These are phyloP conservation scores for Nowickia ferox DNA, from an alignment of 2,888 invertebrate genomes.

Conservation along the genomic window DNA sequence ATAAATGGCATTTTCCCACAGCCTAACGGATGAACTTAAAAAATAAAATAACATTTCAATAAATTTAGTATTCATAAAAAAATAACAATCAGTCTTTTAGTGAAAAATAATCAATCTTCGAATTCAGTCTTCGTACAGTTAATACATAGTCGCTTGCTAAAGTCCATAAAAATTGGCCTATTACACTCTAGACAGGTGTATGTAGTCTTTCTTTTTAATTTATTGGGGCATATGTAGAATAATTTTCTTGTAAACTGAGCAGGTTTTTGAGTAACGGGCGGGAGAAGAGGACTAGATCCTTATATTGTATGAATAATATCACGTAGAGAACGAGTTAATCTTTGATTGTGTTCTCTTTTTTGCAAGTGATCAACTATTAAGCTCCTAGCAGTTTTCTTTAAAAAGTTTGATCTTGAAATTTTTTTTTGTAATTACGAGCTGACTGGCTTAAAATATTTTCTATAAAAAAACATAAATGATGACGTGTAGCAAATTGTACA, in stretches of 20 bases:
- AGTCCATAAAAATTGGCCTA: slow-evolving; percentile 3
- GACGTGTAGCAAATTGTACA: background rate
- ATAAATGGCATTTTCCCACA: no score
- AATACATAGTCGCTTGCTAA: slow-evolving; percentile 6
- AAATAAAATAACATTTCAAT: slow-evolving; percentile 13
- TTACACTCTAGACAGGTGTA: slow-evolving; percentile 1
- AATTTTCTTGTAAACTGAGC: background rate
- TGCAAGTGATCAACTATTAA: slow-evolving; percentile 63
- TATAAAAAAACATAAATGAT: background rate
- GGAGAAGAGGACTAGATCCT: slow-evolving; percentile 24
- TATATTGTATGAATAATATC: slow-evolving; percentile 51
- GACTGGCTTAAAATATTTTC: slow-evolving; percentile 52
- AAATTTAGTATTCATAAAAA: no score
- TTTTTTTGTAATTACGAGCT: slow-evolving; percentile 42
- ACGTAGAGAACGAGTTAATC: slow-evolving; percentile 52
- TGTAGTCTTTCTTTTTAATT: slow-evolving; percentile 2
- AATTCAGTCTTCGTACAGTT: slow-evolving; percentile 3
- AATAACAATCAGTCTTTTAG: slow-evolving; percentile 2
- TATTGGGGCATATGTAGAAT: slow-evolving; percentile 11
- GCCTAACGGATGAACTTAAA: no score
- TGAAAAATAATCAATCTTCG: slow-evolving; percentile 13
- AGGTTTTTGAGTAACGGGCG: slow-evolving; percentile 3
- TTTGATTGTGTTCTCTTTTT: slow-evolving; percentile 60
- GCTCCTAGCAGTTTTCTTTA: slow-evolving; percentile 56
- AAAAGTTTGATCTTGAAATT: no score